Conservation (phyloP, 1,140 invertebrate species). For the Eubasilissa regina region DNA sequence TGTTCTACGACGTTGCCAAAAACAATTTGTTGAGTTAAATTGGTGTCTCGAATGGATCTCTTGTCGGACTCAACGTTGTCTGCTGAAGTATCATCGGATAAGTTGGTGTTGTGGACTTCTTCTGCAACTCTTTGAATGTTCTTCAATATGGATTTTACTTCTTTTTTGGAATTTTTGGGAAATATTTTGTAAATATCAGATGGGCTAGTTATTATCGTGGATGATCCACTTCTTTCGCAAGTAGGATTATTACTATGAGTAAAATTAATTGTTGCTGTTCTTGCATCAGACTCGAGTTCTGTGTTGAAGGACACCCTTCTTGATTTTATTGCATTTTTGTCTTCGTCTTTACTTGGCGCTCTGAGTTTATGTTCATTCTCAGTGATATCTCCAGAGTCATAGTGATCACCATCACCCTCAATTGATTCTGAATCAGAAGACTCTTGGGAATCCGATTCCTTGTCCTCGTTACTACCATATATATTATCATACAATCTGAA, state of each 20-base stretch:
- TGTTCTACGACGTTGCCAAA: constrained; percentile 51
- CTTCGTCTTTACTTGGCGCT: constrained; percentile 7
- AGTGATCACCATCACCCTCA: neutral
- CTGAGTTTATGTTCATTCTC: constrained; percentile 38
- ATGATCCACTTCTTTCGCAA: constrained; percentile 61
- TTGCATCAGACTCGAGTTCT: constrained; percentile 17
- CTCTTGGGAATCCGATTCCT: constrained; percentile 44
- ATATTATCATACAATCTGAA: constrained; percentile 42
- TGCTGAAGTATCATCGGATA: neutral
- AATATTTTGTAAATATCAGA: constrained; percentile 67
- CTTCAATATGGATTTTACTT: constrained; percentile 68
- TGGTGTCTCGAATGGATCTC: neutral
- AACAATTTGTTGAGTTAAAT: constrained; percentile 27
- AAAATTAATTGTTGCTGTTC: constrained; percentile 65
- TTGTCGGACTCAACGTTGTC: constrained; percentile 7
- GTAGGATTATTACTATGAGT: constrained; percentile 63
- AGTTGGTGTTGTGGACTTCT: constrained; percentile 48
- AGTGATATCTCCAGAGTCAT: neutral
- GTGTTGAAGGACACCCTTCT: constrained; percentile 67
- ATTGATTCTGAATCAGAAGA: constrained; percentile 1
- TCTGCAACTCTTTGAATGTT: constrained; percentile 61
- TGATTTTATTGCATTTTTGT: constrained; percentile 57
- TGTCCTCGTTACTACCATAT: constrained; percentile 54
- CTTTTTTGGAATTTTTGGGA: constrained; percentile 61
- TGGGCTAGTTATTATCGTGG: constrained; percentile 65